Conservation (phyloP, 2,888 invertebrate species). For the Drosophila infuscata region DNA sequence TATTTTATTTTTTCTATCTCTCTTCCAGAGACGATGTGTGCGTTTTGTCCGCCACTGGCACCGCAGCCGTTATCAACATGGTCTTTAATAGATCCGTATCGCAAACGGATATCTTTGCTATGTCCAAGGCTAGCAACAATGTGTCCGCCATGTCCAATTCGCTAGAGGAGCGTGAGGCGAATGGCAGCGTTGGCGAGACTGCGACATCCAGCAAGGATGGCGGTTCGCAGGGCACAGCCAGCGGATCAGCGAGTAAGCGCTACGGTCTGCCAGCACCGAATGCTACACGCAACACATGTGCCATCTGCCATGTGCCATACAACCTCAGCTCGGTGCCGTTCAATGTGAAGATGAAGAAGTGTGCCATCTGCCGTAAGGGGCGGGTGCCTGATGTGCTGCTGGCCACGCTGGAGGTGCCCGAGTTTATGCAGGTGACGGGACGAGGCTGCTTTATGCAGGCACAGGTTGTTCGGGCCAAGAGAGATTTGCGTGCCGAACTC, state of each 20-base stretch:
- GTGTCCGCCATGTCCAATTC: constrained; percentile 85
- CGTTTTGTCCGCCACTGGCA: constrained; percentile 96
- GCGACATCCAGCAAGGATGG: constrained; percentile 66
- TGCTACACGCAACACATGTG: constrained; percentile 73
- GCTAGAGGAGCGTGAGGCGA: constrained; percentile 85
- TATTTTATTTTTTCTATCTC: constrained; percentile 30
- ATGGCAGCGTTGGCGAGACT: constrained; percentile 60
- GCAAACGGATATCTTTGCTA: constrained; percentile 80
- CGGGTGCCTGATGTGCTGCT: constrained; percentile 96
- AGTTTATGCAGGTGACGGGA: constrained; percentile 89
- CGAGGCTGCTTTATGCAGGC: constrained; percentile 89
- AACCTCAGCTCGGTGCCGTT: constrained; percentile 90
- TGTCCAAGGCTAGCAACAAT: constrained; percentile 61
- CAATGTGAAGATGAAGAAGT: constrained; percentile 90
- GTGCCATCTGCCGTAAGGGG: constrained; percentile 90
- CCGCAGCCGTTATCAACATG: constrained; percentile 93
- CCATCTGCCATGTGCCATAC: constrained; percentile 93
- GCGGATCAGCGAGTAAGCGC: constrained; percentile 57
- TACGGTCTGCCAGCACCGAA: constrained; percentile 60
- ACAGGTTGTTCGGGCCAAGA: constrained; percentile 91
- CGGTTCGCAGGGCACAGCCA: constrained; percentile 63
- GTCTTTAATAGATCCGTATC: constrained; percentile 85
- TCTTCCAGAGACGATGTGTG: constrained; percentile 95
- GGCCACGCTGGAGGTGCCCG: constrained; percentile 94
- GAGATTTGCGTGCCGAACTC: constrained; percentile 92